Conservation (phyloP, 2,797 vertebrate genomes). For the Helarctos malayanus region DNA sequence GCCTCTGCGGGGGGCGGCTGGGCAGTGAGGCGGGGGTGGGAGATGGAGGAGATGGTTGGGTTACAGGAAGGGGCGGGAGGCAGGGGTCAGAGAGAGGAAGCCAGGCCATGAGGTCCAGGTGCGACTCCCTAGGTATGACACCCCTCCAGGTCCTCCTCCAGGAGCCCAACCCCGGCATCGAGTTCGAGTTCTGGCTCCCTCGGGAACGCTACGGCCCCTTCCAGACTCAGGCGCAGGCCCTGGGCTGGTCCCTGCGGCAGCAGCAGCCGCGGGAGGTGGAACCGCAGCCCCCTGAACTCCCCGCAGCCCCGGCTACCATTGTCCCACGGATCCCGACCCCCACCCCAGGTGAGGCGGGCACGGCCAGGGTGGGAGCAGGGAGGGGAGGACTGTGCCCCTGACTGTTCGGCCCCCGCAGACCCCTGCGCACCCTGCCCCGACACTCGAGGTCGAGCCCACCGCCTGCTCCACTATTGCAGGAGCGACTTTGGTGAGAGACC, state of each 20-base stretch:
- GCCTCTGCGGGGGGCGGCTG: background rate
- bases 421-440: conserved; percentile 86
- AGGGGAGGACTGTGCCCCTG: background rate
- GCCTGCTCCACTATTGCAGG: conserved; percentile 88
- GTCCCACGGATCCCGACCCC: background rate
- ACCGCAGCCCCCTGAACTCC: background rate
- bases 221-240: conserved; percentile 49
- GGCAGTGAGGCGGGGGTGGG: too few relatives aligned
- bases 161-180: conserved; percentile 89
- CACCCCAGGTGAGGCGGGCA: conserved; percentile 69
- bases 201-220: conserved; percentile 75
- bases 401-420: conserved; percentile 64
- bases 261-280: conserved; percentile 81
- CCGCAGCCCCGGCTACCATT: background rate
- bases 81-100: background rate
- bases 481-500: conserved; percentile 90
- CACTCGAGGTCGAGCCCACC: conserved; percentile 88
- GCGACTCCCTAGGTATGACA: background rate
- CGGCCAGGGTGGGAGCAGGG: background rate
- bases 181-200: conserved; percentile 91
- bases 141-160: conserved; percentile 87
- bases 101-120: too few relatives aligned
- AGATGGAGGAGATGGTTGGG: background rate
- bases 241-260: conserved; percentile 83
- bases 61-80: background rate